These are phyloP conservation scores for Malurus alboscapulatus DNA, from an alignment of 2,113 vertebrate genomes.

Conservation along the genomic window DNA sequence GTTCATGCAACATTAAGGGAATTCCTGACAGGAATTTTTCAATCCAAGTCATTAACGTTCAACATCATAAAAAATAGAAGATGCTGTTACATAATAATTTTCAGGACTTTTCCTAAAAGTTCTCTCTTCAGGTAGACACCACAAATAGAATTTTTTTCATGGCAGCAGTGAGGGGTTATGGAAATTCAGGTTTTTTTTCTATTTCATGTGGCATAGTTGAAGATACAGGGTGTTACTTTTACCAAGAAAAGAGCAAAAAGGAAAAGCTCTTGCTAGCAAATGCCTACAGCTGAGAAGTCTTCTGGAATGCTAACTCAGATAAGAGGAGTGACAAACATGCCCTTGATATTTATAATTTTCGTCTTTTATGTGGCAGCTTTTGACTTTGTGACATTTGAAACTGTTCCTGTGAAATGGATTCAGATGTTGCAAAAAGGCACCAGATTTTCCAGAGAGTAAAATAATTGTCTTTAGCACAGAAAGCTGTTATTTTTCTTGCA, in stretches of 20 bases:
- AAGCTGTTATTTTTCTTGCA: slow-evolving; percentile 21
- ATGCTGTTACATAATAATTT: not conserved
- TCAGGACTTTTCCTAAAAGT: not conserved
- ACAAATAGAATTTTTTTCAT: not conserved
- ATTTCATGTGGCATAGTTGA: not conserved
- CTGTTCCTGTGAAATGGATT: not conserved
- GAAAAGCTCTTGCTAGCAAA: not conserved
- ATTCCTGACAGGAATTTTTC: not conserved
- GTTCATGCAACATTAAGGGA: not conserved
- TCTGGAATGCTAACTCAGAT: not conserved
- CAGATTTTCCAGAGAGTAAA: not conserved
- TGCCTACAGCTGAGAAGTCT: not conserved
- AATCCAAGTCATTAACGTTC: not conserved
- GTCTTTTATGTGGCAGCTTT: not conserved
- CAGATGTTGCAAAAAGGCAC: slow-evolving; percentile 24
- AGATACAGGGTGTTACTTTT: not conserved
- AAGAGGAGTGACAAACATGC: not conserved
- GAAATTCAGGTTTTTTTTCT: not conserved
- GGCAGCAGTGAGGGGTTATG: not conserved
- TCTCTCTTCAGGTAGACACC: not conserved
- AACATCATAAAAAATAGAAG: not conserved
- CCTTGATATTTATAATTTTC: not conserved
- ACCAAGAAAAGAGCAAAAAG: not conserved
- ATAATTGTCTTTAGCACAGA: not conserved
- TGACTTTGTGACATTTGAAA: slow-evolving; percentile 1